Evolutionary conservation across 2,888 invertebrate genomes (phyloP).

Genomic region (Epinotia nisella): DNA sequence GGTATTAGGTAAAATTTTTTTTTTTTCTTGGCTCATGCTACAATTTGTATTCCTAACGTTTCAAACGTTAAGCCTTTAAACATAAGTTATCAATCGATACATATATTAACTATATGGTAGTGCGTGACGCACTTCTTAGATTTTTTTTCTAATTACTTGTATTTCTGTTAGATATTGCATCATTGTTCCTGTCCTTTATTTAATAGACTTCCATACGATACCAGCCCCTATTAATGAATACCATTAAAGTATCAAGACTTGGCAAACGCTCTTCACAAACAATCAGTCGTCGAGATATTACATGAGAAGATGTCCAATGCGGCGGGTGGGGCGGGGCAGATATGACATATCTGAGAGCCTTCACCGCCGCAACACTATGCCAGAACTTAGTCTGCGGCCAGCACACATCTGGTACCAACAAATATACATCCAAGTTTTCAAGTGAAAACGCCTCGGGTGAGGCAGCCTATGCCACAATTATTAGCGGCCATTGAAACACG

Average conservation of each 20-base stretch:
- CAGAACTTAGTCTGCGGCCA: conserved; percentile 81
- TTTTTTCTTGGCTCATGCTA: no score
- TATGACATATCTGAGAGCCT: conserved; percentile 82
- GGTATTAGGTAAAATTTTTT: no score
- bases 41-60: no score
- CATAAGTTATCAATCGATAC: no score
- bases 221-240: not conserved
- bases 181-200: not conserved
- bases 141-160: not conserved
- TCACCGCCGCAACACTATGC: conserved; percentile 75
- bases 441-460: conserved; percentile 71
- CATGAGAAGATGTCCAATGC: conserved; percentile 71
- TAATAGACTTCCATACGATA: not conserved
- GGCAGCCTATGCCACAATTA: conserved; percentile 72
- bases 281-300: conserved; percentile 69
- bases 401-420: conserved; percentile 67
- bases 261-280: conserved; percentile 54
- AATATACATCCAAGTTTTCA: conserved; percentile 62
- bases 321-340: conserved; percentile 59
- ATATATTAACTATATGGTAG: no score
- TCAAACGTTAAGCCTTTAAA: no score
- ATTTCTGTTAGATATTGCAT: not conserved
- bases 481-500: conserved; percentile 78
- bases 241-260: conserved; percentile 54
- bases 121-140: no score